phyloP scores from a whole-genome alignment of 2,888 invertebrate genomes.

The Eurytoma californica region DNA sequence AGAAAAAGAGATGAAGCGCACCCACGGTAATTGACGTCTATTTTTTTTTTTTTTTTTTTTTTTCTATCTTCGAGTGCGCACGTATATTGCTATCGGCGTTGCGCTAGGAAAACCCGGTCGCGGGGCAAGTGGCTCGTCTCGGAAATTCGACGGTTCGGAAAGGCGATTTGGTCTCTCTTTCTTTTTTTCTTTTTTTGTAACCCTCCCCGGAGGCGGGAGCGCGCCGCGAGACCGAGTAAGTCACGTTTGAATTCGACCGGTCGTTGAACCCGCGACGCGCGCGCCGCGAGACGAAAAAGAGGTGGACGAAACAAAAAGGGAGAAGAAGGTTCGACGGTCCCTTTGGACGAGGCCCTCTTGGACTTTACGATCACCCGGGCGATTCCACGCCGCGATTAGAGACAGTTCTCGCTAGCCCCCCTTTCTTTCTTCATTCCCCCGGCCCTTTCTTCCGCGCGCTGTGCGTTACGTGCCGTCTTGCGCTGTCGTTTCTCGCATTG shows the following conservation, averaged over 20 bases:
- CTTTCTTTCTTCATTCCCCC: neutral
- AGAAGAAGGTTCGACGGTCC: constrained; percentile 36
- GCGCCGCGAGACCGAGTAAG: constrained; percentile 21
- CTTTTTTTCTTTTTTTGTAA: no score
- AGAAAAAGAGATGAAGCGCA: neutral
- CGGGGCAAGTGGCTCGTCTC: no score
- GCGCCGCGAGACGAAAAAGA: constrained; percentile 7
- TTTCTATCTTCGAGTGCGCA: neutral
- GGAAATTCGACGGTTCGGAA: no score
- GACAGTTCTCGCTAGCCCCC: constrained; percentile 38
- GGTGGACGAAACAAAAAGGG: constrained; percentile 17
- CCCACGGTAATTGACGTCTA: neutral
- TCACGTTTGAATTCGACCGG: constrained; percentile 56
- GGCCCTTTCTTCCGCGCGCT: constrained; percentile 39
- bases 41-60: neutral
- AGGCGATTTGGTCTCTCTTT: no score
- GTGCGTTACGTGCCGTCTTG: constrained; percentile 50
- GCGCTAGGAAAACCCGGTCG: neutral
- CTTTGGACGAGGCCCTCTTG: constrained; percentile 36
- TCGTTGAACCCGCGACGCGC: constrained; percentile 48
- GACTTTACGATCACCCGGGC: constrained; percentile 37
- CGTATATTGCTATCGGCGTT: neutral
- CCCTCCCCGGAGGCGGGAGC: neutral
- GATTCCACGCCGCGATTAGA: constrained; percentile 51
- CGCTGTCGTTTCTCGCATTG: constrained; percentile 56